phyloP scores from a whole-genome alignment of 1,140 invertebrate genomes.

The Pseudomyrmex concolor region DNA sequence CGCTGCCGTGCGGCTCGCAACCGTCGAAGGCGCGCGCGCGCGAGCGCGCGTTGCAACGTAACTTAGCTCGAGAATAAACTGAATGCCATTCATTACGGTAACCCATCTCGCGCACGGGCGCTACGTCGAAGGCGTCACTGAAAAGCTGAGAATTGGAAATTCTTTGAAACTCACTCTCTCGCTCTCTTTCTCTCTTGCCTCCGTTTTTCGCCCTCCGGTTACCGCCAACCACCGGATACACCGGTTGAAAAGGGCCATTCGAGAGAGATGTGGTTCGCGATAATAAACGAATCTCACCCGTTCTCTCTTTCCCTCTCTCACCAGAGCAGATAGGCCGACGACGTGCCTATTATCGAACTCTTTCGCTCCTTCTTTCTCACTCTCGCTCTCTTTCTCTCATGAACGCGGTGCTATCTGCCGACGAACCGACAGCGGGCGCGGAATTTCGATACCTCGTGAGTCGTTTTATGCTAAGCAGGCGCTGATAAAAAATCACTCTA shows the following conservation, averaged over 20 bases:
- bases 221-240: constrained; percentile 42
- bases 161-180: constrained; percentile 75
- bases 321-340: constrained; percentile 60
- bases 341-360: constrained; percentile 65
- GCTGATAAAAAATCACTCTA: constrained; percentile 45
- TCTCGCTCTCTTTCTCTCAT: too few relatives aligned
- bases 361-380: neutral
- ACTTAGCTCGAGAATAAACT: constrained; percentile 80
- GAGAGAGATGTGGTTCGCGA: constrained; percentile 65
- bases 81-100: constrained; percentile 82
- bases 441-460: constrained; percentile 28
- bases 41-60: constrained; percentile 68
- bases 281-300: constrained; percentile 70
- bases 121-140: constrained; percentile 70
- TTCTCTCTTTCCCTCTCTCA: neutral
- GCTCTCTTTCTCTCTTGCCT: neutral
- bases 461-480: constrained; percentile 45
- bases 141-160: constrained; percentile 81
- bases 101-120: constrained; percentile 66
- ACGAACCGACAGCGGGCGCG: neutral
- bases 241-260: constrained; percentile 62
- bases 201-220: constrained; percentile 38
- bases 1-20: constrained; percentile 2
- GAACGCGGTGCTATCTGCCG: constrained; percentile 26
- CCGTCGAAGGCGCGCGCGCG: constrained; percentile 38